Evolutionary conservation across 2,888 invertebrate species (phyloP).

Genomic region (Acanthosoma haemorrhoidale): DNA sequence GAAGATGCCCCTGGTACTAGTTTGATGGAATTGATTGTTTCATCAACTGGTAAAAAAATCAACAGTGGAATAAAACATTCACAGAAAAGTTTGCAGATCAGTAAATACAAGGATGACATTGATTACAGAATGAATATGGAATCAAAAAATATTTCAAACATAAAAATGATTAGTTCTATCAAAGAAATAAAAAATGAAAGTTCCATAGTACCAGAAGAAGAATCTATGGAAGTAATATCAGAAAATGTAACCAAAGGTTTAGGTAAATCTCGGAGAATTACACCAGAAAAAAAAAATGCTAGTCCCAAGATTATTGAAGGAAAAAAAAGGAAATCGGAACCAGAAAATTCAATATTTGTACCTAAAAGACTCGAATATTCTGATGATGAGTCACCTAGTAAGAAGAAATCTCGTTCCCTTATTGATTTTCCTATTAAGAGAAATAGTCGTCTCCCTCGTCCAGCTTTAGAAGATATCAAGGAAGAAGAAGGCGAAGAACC

Average conservation of each 20-base stretch:
- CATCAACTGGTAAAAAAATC: too few species aligned
- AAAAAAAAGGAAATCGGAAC: background rate
- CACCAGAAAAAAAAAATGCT: background rate
- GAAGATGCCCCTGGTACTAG: too few species aligned
- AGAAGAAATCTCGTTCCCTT: conserved; percentile 15
- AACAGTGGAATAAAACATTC: too few species aligned
- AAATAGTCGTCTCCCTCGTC: conserved; percentile 11
- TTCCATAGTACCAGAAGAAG: background rate
- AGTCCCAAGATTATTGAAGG: background rate
- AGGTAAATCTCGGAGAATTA: background rate
- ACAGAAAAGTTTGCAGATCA: too few species aligned
- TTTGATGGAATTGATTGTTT: too few species aligned
- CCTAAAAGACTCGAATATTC: background rate
- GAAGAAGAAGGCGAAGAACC: conserved; percentile 10
- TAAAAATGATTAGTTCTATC: too few species aligned
- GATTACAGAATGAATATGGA: too few species aligned
- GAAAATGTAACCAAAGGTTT: background rate
- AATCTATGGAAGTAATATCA: background rate
- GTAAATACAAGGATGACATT: too few species aligned
- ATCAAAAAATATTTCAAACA: too few species aligned
- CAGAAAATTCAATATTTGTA: background rate
- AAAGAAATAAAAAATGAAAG: too few species aligned
- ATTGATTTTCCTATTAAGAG: conserved; percentile 18
- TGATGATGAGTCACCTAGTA: background rate
- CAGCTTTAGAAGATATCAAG: conserved; percentile 10